phyloP scores from a whole-genome alignment of 2,113 vertebrate genomes.

The Plectropomus leopardus region DNA sequence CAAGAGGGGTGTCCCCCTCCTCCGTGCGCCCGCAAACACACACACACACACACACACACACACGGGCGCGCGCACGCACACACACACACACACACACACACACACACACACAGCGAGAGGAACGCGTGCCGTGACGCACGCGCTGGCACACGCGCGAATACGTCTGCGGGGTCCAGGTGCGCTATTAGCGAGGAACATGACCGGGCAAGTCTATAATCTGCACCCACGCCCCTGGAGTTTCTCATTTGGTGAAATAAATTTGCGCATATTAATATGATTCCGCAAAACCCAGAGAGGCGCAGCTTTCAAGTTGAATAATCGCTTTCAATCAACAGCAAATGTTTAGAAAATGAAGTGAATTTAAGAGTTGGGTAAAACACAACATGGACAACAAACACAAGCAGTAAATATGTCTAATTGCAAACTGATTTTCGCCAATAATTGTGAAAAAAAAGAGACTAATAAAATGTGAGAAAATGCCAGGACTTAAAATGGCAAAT shows the following conservation, averaged over 20 bases:
- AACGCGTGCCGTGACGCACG: slow-evolving; percentile 33
- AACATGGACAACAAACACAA: neutral
- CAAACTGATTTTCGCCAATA: neutral
- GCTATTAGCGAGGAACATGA: slow-evolving; percentile 81
- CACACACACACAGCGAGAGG: slow-evolving; percentile 17
- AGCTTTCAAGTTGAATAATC: slow-evolving; percentile 30
- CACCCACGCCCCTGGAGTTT: slow-evolving; percentile 75
- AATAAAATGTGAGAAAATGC: slow-evolving; percentile 13
- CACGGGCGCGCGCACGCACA: no score
- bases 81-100: slow-evolving; percentile 26
- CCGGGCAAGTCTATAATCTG: slow-evolving; percentile 78
- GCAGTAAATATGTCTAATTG: neutral
- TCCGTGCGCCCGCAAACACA: slow-evolving; percentile 29
- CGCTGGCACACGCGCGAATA: slow-evolving; percentile 54
- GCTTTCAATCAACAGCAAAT: neutral
- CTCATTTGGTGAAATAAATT: slow-evolving; percentile 72
- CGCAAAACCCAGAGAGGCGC: slow-evolving; percentile 14
- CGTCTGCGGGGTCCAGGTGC: slow-evolving; percentile 81
- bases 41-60: slow-evolving; percentile 31
- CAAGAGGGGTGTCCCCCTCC: slow-evolving; percentile 62
- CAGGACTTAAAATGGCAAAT: slow-evolving; percentile 38
- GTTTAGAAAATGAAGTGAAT: neutral
- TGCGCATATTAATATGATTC: slow-evolving; percentile 71
- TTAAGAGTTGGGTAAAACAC: neutral
- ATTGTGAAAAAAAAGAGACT: neutral